A percentile compares a stretch with the other conserved stretches of the same genome.
These are phyloP conservation scores for Percopsis omiscomaycus DNA, from an alignment of 2,797 vertebrate species.

Conservation along the genomic window DNA sequence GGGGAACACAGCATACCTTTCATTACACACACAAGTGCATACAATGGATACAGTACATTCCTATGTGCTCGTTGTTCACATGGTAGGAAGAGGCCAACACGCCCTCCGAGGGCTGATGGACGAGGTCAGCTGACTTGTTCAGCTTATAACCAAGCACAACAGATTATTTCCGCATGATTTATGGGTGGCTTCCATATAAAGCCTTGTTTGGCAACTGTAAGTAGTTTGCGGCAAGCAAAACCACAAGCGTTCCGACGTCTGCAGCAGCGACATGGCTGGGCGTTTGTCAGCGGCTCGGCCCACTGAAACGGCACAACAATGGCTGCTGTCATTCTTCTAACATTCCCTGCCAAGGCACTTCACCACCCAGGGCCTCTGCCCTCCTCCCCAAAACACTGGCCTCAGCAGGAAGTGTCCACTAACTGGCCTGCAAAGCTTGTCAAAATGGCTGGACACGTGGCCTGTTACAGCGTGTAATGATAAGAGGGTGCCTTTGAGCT, in stretches of 20 bases:
- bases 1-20: constrained; percentile 32
- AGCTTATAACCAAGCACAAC: background rate
- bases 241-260: constrained; percentile 41
- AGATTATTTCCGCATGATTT: constrained; percentile 8
- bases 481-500: constrained; percentile 58
- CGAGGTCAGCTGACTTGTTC: background rate
- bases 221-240: constrained; percentile 30
- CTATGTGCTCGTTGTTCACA: constrained; percentile 1
- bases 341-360: constrained; percentile 33
- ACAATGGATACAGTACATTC: background rate
- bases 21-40: constrained; percentile 5
- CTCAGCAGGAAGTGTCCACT: constrained; percentile 51
- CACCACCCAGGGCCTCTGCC: constrained; percentile 43
- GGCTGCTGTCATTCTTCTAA: constrained; percentile 51
- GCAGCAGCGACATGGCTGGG: constrained; percentile 36
- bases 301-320: constrained; percentile 60
- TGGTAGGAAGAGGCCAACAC: constrained; percentile 2
- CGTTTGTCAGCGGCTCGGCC: constrained; percentile 39
- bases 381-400: constrained; percentile 51
- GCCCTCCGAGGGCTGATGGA: background rate
- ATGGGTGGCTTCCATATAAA: background rate
- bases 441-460: constrained; percentile 34
- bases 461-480: constrained; percentile 34
- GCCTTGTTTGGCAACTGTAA: constrained; percentile 11
- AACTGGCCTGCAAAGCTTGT: constrained; percentile 49